Evolutionary conservation across 2,797 vertebrate genomes (phyloP), one percentile per base, ranked within the genome.

Genomic region (Microhierax caerulescens): DNA sequence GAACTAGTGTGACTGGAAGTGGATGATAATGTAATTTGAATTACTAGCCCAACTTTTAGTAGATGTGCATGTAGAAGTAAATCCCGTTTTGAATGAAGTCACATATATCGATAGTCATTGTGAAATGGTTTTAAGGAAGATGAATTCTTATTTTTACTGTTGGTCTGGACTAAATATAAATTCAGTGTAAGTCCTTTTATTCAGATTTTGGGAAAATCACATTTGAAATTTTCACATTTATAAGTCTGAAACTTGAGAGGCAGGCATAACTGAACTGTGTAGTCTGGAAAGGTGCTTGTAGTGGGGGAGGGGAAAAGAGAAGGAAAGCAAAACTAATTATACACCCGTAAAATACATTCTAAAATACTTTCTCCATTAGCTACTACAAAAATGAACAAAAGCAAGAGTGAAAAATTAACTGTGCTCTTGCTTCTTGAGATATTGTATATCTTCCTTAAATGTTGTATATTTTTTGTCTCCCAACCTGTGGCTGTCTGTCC

Each of bases 21-120:
- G 23, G 22, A 5, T 56, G 30, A 13, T 36, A 17, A 13, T 6
- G 4, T 34, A 18, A 48, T 63, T 53, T 37, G 45, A 75, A 56
- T 32, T 75, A 50, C 17, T 47, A 47, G 37, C 21, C 19, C 17
- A 68, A 0, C 8, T 92, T 53, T 11, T 18, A 57, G 12, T 50
- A 21, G 81, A 13, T 18, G 4, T 22, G 7, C 12, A 2, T 43
- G 20, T 24, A 59, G 45, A 72, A n/a, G 27, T 72, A 85, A 74
- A 45, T 4, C 5, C 23, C 5, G 2, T 41, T 80, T 85, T 82
- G 70, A 59, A 30, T 57, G 16, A 34, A n/a, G 37, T 56, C 36
- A 19, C 28, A 4, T 88, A 12, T 4, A 18, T 60, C 0, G 0
- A 0, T 50, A 78, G 64, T 16, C 16, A 18, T 67, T 85, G 15